Base-by-base conservation (phyloP, 2,797 vertebrate species). In the Hemibagrus guttatus region DNA sequence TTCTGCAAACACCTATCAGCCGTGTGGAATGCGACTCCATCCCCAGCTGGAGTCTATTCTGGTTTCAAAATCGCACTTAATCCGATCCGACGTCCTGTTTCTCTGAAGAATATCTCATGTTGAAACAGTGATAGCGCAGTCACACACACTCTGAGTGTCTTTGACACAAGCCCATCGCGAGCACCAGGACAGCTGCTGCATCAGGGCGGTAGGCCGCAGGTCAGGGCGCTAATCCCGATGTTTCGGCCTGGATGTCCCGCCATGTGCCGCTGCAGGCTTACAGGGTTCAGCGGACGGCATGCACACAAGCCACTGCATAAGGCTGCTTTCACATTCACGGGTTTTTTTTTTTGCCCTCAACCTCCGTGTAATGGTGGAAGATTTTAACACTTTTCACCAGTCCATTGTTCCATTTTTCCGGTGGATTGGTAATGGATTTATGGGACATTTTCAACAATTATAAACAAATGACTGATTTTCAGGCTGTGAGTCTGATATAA, bases 171-270 rank as follows among this genome's bases (percentile, higher is more conserved):
- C 14, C 63, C 84, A 66, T 68, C 63, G 28, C 49, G 21, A 79
- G 79, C 84, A 83, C 84, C 81, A 72, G 79, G 78, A 83, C 88
- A 86, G 88, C 84, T 86, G 89, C 85, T 81, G 81, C 58, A 39
- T 4, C 35, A 4, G 35, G 35, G 35, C 35, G 35, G 1, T 39
- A 39, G 35, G 35, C 35, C 35, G 35, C 35, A 39, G 35, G 35
- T 39, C 35, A 39, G 35, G 35, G 35, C 31, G 81, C 63, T 87
- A 86, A 90, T 85, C 84, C 81, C 66, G 35, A 85, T 58, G 59
- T 68, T 85, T 84, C 11, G 74, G 83, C 83, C 58, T 75, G 42
- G 58, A 74, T 68, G 64, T 72, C 13, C 85, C 28, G 63, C 81
- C 56, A 13, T 76, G 61, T 54, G 58, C 46, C 42, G 63, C 69